These are phyloP conservation scores for Balaenoptera acutorostrata DNA, from an alignment of 2,113 vertebrate species.

Conservation along the genomic window DNA sequence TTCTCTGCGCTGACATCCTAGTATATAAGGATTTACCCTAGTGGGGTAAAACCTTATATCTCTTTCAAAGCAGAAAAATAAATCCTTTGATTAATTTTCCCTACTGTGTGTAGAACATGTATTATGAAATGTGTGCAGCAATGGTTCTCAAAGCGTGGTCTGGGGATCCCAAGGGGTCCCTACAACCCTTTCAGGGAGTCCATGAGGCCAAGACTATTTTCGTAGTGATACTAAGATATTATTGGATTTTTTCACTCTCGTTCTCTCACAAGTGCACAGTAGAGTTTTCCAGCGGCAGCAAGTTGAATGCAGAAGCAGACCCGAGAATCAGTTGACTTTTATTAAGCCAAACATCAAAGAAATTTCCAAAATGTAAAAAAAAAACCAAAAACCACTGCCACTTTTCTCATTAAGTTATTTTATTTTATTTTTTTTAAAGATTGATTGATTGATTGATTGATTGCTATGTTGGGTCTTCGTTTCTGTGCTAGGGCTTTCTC, in stretches of 20 bases:
- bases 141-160: background rate
- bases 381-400: background rate
- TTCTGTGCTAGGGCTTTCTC: no score
- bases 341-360: background rate
- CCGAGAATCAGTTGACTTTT: background rate
- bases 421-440: background rate
- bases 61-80: background rate
- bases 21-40: background rate
- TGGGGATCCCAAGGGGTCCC: background rate
- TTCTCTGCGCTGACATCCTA: background rate
- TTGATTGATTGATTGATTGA: no score
- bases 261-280: background rate
- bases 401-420: slow-evolving; percentile 1
- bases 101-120: background rate
- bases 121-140: background rate
- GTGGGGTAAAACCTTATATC: background rate
- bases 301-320: background rate
- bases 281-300: background rate
- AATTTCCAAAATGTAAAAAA: background rate
- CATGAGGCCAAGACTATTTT: background rate
- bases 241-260: background rate
- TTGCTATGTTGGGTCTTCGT: no score
- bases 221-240: background rate
- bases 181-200: background rate
- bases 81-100: background rate